These are phyloP conservation scores for Galeruca laticollis DNA, from an alignment of 2,888 invertebrate genomes.

Conservation along the genomic window DNA sequence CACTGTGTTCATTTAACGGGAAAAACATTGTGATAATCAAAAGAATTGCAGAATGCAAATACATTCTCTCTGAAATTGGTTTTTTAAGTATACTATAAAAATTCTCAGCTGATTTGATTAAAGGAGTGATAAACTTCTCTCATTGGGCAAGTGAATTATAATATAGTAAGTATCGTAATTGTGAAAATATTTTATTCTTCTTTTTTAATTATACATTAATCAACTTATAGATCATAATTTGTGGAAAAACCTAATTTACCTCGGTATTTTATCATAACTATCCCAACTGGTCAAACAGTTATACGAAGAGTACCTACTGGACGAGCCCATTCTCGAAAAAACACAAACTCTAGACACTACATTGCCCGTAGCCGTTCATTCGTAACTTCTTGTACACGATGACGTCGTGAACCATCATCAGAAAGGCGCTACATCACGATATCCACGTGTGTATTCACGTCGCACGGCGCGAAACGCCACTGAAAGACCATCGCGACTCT, in stretches of 20 bases:
- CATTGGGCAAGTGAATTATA: too few species aligned
- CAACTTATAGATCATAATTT: too few species aligned
- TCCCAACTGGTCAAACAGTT: slow-evolving; percentile 92
- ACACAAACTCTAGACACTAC: slow-evolving; percentile 35
- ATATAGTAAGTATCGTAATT: too few species aligned
- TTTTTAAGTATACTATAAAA: too few species aligned
- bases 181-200: too few species aligned
- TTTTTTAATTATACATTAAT: too few species aligned
- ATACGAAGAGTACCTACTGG: slow-evolving; percentile 89
- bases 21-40: too few species aligned
- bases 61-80: too few species aligned
- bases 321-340: slow-evolving; percentile 70
- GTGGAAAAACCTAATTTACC: slow-evolving; percentile 69
- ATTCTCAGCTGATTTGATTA: too few species aligned
- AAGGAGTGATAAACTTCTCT: too few species aligned
- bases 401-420: slow-evolving; percentile 14
- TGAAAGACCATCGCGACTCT: slow-evolving; percentile 29
- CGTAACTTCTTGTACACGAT: slow-evolving; percentile 6
- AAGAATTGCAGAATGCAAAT: too few species aligned
- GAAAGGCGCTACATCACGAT: background rate
- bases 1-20: too few species aligned
- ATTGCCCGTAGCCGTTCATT: slow-evolving; percentile 18
- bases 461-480: slow-evolving; percentile 33
- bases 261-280: slow-evolving; percentile 90
- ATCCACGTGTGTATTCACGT: slow-evolving; percentile 13